These are phyloP conservation scores for Chymomyza fuscimana DNA, from an alignment of 2,888 invertebrate genomes.

Conservation along the genomic window DNA sequence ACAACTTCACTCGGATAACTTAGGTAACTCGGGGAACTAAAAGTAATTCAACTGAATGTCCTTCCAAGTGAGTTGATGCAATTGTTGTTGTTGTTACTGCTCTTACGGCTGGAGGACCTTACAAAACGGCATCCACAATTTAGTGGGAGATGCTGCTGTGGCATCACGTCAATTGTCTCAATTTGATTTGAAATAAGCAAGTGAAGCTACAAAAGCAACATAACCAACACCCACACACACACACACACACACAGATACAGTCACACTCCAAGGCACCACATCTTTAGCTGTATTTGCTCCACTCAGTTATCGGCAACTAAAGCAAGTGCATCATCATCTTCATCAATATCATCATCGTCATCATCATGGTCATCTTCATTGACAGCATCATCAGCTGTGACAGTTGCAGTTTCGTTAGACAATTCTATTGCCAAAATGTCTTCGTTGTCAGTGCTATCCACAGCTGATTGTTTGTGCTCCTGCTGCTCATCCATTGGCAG, in stretches of 20 bases:
- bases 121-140: neutral
- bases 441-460: slow-evolving; percentile 42
- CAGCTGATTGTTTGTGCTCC: slow-evolving; percentile 50
- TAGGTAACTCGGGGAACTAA: neutral
- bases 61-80: neutral
- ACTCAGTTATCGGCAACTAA: slow-evolving; percentile 5
- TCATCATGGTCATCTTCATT: slow-evolving; percentile 1
- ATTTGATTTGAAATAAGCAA: slow-evolving; percentile 48
- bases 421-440: slow-evolving; percentile 52
- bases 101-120: neutral
- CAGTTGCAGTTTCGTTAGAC: slow-evolving; percentile 5
- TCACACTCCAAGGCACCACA: neutral
- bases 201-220: slow-evolving; percentile 29
- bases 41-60: neutral
- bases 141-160: neutral
- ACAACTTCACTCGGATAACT: slow-evolving; percentile 39
- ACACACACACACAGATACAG: neutral
- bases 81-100: neutral
- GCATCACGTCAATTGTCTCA: slow-evolving; percentile 32
- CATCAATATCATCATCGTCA: slow-evolving; percentile 30
- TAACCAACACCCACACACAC: neutral
- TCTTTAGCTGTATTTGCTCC: neutral
- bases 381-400: slow-evolving; percentile 5
- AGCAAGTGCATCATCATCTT: slow-evolving; percentile 27
- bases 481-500: slow-evolving; percentile 15